Evolutionary conservation across 1,140 invertebrate genomes (phyloP).

Genomic region (Carcinoscorpius rotundicauda): DNA sequence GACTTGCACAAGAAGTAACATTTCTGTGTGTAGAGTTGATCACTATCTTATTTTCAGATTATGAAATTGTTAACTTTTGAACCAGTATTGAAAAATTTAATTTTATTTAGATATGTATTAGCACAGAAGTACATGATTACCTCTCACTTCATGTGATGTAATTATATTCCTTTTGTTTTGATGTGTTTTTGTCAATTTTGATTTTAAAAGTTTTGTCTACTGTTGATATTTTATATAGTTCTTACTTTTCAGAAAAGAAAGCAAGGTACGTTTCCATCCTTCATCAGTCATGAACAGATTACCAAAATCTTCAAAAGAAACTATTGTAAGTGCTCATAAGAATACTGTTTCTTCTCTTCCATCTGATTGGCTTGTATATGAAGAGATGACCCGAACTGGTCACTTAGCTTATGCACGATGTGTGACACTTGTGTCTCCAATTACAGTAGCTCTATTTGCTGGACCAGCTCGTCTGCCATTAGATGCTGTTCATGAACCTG

Average conservation of each 20-base stretch:
- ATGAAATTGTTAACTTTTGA: too few species aligned
- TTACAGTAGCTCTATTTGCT: constrained; percentile 64
- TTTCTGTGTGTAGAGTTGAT: too few species aligned
- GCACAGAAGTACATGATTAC: too few species aligned
- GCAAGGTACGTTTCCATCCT: constrained; percentile 58
- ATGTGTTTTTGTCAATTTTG: background rate
- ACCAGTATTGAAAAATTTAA: too few species aligned
- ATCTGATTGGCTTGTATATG: constrained; percentile 71
- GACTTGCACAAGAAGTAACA: too few species aligned
- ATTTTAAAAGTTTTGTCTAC: background rate
- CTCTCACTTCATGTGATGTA: too few species aligned
- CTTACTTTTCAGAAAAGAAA: constrained; percentile 46
- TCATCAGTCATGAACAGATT: constrained; percentile 51
- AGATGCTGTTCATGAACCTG: constrained; percentile 43
- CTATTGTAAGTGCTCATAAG: constrained; percentile 29
- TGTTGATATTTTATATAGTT: constrained; percentile 6
- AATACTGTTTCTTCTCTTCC: constrained; percentile 42
- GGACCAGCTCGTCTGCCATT: constrained; percentile 52
- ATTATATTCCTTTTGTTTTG: too few species aligned
- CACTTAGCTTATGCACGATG: constrained; percentile 52
- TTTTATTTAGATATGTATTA: too few species aligned
- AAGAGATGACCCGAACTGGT: constrained; percentile 58
- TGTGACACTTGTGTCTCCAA: constrained; percentile 60
- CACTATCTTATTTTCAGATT: too few species aligned
- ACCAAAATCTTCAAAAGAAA: constrained; percentile 31